Evolutionary conservation across 2,797 vertebrate genomes (phyloP), one percentile per base, ranked within the genome.

Genomic region (Myotis pilosus): DNA sequence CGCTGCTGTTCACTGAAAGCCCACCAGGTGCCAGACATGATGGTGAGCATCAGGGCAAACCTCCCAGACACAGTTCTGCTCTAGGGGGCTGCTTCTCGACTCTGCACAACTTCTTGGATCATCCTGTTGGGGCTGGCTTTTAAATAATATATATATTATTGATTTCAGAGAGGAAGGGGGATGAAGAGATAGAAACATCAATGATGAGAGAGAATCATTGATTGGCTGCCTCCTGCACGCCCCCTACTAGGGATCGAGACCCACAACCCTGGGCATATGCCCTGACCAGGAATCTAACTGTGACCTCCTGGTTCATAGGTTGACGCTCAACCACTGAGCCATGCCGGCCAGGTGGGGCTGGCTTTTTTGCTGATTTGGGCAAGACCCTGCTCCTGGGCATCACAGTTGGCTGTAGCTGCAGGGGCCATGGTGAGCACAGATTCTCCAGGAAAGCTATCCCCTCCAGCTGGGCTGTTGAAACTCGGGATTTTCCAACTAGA

Each of bases 31-130:
- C 57, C 68, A 38, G 80, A 38, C 9, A 19, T 36, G 23, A 44
- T 2, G 30, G 38, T 1, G 23, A 94, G 49, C 30, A 2, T 28
- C 20, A 0, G 69, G 79, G 68, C 17, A 20, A 72, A 80, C 10
- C 16, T 1, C 2, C 3, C 4, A 12, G 44, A 49, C 12, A 5
- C 3, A 19, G 49, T 41, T 22, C 57, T 76, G 53, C 17, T 53
- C 62, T 66, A 28, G 41, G 41, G 30, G 13, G 23, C 75, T 51
- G 47, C 57, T 89, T 30, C 47, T 33, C 20, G 16, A 76, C 55
- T 36, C 25, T 0, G 0, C 25, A 12, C 3, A 11, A 20, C 79
- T 22, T 60, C 69, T 49, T 19, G 2, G 76, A 36, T 51, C n/a
- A 2, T 71, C 16, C 11, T 12, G 8, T 16, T 25, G 16, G 55